phyloP scores from a whole-genome alignment of 2,113 vertebrate species.

The Poecilia latipinna region DNA sequence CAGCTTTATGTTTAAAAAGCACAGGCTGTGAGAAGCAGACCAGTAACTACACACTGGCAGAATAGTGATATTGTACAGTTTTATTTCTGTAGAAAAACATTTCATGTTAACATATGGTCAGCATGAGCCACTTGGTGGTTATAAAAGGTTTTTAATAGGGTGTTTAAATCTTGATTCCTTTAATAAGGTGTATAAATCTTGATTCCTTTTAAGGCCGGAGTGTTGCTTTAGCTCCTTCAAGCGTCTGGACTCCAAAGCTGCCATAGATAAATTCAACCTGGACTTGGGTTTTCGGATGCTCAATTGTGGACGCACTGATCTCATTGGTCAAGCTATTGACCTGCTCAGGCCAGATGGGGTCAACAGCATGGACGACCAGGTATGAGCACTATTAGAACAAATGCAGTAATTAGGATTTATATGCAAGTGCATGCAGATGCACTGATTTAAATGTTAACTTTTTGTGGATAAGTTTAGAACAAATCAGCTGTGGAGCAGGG shows the following conservation, averaged over 20 bases:
- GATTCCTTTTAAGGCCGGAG: conserved; percentile 83
- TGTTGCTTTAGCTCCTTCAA: conserved; percentile 96
- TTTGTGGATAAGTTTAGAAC: background rate
- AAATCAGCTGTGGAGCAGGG: background rate
- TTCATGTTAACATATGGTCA: conserved; percentile 1
- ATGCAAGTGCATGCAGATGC: background rate
- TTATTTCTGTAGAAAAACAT: conserved; percentile 4
- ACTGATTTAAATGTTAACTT: background rate
- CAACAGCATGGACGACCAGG: conserved; percentile 98
- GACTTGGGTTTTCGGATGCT: conserved; percentile 98
- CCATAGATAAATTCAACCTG: conserved; percentile 93
- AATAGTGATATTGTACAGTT: conserved; percentile 6
- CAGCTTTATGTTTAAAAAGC: no score
- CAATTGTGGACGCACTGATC: conserved; percentile 95
- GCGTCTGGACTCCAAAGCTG: conserved; percentile 92
- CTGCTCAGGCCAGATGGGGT: conserved; percentile 91
- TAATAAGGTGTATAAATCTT: background rate
- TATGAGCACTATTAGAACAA: conserved; percentile 50
- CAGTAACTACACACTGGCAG: background rate
- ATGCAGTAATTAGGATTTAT: background rate
- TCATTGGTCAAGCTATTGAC: conserved; percentile 92
- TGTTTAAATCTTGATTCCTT: no score
- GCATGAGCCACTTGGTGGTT: background rate
- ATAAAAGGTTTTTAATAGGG: background rate
- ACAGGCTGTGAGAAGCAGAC: no score